Conservation (phyloP, 2,113 vertebrate genomes). For the Leptosomus discolor region DNA sequence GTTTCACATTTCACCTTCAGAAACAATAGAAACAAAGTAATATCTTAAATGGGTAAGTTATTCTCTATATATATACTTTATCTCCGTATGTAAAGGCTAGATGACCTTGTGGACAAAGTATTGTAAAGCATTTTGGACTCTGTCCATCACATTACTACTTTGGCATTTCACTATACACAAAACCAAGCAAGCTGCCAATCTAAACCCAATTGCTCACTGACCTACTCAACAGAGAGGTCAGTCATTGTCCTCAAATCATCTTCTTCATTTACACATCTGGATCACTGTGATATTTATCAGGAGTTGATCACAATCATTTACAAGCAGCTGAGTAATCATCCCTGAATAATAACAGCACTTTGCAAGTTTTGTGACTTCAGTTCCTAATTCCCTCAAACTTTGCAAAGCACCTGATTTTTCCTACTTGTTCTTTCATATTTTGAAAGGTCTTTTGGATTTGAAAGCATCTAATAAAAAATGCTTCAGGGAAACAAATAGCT, state of each 20-base stretch:
- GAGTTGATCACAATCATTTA: neutral
- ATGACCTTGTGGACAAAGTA: neutral
- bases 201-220: neutral
- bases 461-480: neutral
- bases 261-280: neutral
- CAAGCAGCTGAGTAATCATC: neutral
- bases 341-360: neutral
- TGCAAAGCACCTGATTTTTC: neutral
- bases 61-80: neutral
- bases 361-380: neutral
- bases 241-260: neutral
- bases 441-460: neutral
- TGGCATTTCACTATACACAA: neutral
- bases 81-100: neutral
- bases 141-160: neutral
- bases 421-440: neutral
- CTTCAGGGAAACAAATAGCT: neutral
- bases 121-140: neutral
- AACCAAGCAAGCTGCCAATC: neutral
- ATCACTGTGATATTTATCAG: neutral
- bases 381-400: neutral
- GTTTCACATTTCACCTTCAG: neutral
- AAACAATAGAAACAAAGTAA: neutral
- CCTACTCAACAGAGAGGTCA: slow-evolving; percentile 24
- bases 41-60: neutral